Percentiles rank a stretch among this genome's conserved stretches.
phyloP scores from a whole-genome alignment of 2,888 invertebrate species.

The Steinernema carpocapsae region DNA sequence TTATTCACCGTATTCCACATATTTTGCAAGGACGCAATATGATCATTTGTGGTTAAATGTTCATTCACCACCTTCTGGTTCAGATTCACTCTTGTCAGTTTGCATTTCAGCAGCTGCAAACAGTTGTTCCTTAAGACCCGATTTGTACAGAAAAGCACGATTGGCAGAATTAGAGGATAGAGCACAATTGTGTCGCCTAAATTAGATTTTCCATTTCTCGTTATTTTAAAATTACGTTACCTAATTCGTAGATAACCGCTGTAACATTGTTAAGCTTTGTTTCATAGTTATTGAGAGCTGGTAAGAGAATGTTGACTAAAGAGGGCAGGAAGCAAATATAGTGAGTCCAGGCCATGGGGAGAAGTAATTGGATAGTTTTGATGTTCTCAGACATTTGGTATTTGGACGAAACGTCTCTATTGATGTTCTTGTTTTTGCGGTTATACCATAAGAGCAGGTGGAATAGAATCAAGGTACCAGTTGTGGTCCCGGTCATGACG shows the following conservation, averaged over 20 bases:
- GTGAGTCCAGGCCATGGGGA: conserved; percentile 29
- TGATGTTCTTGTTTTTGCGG: conserved; percentile 8
- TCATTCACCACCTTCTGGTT: neutral
- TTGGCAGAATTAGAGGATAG: conserved; percentile 9
- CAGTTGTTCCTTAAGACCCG: conserved; percentile 14
- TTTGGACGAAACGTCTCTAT: conserved; percentile 10
- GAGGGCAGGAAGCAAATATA: conserved; percentile 30
- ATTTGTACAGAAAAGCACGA: conserved; percentile 15
- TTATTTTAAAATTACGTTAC: too few relatives aligned
- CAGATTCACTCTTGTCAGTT: neutral
- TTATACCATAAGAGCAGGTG: conserved; percentile 8
- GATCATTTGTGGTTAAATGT: neutral
- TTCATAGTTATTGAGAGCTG: conserved; percentile 10
- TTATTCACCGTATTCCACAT: conserved; percentile 5
- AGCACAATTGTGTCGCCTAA: conserved; percentile 14
- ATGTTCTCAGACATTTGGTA: conserved; percentile 24
- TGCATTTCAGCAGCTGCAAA: conserved; percentile 7
- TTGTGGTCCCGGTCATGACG: neutral
- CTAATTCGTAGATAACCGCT: neutral
- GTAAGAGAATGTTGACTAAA: conserved; percentile 9
- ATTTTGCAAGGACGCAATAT: neutral
- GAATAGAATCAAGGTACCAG: neutral
- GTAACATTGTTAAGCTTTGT: conserved; percentile 1
- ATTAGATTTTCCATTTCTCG: too few relatives aligned
- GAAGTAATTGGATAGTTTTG: conserved; percentile 8